phyloP scores from a whole-genome alignment of 2,888 invertebrate species.

The Epistrophe eligans region DNA sequence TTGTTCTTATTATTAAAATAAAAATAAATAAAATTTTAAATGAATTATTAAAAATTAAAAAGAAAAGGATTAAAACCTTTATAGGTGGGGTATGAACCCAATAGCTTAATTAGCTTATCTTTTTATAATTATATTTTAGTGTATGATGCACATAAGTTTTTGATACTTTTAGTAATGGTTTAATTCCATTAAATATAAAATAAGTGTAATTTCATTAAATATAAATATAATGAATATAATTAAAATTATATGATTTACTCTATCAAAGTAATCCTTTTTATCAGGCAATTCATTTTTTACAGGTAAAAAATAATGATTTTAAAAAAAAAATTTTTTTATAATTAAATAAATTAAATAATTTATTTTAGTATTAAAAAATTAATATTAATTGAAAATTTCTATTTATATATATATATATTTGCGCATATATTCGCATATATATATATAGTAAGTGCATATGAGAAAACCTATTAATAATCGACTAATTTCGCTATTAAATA shows the following conservation, averaged over 20 bases:
- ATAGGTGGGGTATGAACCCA: conserved; percentile 85
- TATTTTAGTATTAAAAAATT: conserved; percentile 41
- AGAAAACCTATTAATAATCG: conserved; percentile 24
- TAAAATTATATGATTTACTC: conserved; percentile 85
- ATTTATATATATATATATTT: too few species aligned
- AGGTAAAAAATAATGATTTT: conserved; percentile 2
- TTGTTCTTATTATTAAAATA: conserved; percentile 84
- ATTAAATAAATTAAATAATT: conserved; percentile 64
- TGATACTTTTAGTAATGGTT: conserved; percentile 87
- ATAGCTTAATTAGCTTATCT: conserved; percentile 86
- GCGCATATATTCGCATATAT: too few species aligned
- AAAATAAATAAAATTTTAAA: conserved; percentile 85
- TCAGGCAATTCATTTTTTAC: conserved; percentile 35
- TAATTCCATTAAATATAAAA: conserved; percentile 85
- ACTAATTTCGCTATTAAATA: conserved; percentile 68
- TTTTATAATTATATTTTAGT: conserved; percentile 86
- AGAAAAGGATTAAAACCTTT: conserved; percentile 84
- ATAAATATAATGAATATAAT: conserved; percentile 77
- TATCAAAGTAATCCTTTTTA: conserved; percentile 87
- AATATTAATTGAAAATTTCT: too few species aligned
- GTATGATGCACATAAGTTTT: conserved; percentile 87
- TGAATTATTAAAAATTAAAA: conserved; percentile 85
- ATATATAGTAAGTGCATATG: too few species aligned
- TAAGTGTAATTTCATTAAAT: conserved; percentile 81
- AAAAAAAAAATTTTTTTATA: background rate